Base-by-base conservation (phyloP, 1,140 invertebrate species). In the Grapholita molesta region DNA sequence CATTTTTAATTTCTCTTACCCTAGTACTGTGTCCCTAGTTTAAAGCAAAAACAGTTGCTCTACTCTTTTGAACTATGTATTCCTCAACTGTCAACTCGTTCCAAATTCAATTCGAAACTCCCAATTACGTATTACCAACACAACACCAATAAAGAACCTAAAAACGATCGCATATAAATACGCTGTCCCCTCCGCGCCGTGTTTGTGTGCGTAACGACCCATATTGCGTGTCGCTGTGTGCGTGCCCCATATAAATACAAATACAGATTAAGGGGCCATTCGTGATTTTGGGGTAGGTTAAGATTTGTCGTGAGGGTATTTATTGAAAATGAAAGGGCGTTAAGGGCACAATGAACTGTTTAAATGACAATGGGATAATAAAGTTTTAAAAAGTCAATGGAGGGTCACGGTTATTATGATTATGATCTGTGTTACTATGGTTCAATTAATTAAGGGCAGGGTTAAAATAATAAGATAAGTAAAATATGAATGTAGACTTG, bases 161-260 rank as follows among this genome's bases (percentile, higher is more conserved):
- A 61, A 55, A 25, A 28, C 24, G 32, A 61, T 28, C 5, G 55
- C 55, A 15, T 28, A 61, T 61, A 61, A 61, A 67, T 73, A 66
- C 66, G 64, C 53, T 69, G 67, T 68, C 52, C 67, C 71, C 70
- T 73, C 74, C 68, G 75, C 78, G 79, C 76, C 73, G 68, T 48
- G 12, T 65, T 80, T 78, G 81, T 86, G 78, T 80, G 75, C 83
- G 82, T 76, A 76, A 66, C 85, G 83, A 88, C 87, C 87, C 83
- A 88, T 87, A 86, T 87, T 85, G 74, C 61, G 64, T 32, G 67
- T 21, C 67, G 33, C 64, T 82, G 83, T 86, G 80, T 87, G 83
- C 74, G 83, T 87, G 81, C 70, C 84, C 81, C 73, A 87, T 79
- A 85, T 86, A 88, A 82, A 87, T 83, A 85, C 79, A 75, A 79